Conservation (phyloP, 2,113 vertebrate species). For the Falco punctatus region DNA sequence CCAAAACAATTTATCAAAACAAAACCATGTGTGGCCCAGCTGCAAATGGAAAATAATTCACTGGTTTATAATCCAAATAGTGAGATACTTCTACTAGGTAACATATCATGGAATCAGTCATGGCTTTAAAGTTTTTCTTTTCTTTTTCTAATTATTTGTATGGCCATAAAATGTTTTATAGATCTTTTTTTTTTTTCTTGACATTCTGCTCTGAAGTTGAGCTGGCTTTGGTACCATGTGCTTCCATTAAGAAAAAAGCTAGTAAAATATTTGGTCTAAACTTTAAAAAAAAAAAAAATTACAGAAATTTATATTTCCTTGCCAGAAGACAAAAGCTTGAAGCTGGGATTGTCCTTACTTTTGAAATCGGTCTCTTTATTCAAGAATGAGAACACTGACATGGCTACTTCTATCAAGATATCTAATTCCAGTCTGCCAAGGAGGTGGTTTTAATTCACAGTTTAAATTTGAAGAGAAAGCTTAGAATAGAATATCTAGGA, state of each 20-base stretch:
- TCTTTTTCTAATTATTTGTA: neutral
- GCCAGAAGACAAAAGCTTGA: neutral
- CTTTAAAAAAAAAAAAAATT: neutral
- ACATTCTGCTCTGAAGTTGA: neutral
- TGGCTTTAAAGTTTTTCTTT: neutral
- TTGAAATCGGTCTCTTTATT: neutral
- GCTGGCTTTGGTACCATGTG: neutral
- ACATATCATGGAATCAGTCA: neutral
- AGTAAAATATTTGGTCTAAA: neutral
- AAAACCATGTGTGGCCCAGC: neutral
- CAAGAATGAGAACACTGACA: neutral
- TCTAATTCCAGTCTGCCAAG: neutral
- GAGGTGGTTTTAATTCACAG: neutral
- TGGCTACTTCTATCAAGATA: neutral
- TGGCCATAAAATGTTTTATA: neutral
- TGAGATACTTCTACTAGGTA: neutral
- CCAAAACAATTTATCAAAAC: neutral
- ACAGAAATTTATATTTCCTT: neutral
- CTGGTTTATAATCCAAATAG: neutral
- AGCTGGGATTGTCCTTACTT: neutral
- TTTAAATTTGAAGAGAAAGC: neutral
- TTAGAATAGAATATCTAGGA: neutral
- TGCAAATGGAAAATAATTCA: neutral
- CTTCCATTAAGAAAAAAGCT: neutral
- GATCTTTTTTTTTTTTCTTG: neutral